Evolutionary conservation across 2,888 invertebrate genomes (phyloP), one percentile per base, ranked within the genome.

Genomic region (Eledona agricola): DNA sequence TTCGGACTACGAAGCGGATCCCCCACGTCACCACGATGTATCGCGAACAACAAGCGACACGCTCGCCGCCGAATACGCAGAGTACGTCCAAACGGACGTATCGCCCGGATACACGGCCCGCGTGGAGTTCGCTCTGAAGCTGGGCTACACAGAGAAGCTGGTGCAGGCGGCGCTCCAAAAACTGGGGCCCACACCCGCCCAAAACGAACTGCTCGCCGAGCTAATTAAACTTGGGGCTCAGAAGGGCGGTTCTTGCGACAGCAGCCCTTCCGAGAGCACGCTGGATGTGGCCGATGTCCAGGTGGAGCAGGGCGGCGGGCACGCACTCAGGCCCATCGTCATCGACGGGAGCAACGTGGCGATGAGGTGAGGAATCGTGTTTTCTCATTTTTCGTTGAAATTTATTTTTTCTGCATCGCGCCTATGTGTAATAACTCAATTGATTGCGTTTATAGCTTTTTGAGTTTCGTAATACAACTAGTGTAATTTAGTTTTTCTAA

Each of bases 291-390:
- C 61, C 26, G 64, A 65, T 67, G 78, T 66, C 31, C 65, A 56
- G 35, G 45, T 37, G 35, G 67, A 64, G 25, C 47, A 51, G 6
- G 35, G 26, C 25, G 62, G 53, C 15, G 35, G 45, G 1, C 60
- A 59, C 15, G 47, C 16, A 19, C 76, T 88, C 6, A 78, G 93
- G 51, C 88, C 89, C 47, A 87, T 96, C 57, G 93, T 96, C 58
- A 90, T 96, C 55, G 96, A 96, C 75, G 96, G 96, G 66, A 93
- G 93, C 75, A 96, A 96, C 75, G 91, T 96, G 10, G 96, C 96
- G 20, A 92, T 95, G 90, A 89, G 88, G 90, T 89, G 73, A 70
- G 72, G 70, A 19, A 49, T 35, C 11, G 9, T 6, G 9, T 6
- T 4, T 19, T 4, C 19, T 4, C 5, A 19, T 19, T 19, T 19